Base-by-base conservation (phyloP, 2,888 invertebrate genomes). In the Cephus pygmeus region DNA sequence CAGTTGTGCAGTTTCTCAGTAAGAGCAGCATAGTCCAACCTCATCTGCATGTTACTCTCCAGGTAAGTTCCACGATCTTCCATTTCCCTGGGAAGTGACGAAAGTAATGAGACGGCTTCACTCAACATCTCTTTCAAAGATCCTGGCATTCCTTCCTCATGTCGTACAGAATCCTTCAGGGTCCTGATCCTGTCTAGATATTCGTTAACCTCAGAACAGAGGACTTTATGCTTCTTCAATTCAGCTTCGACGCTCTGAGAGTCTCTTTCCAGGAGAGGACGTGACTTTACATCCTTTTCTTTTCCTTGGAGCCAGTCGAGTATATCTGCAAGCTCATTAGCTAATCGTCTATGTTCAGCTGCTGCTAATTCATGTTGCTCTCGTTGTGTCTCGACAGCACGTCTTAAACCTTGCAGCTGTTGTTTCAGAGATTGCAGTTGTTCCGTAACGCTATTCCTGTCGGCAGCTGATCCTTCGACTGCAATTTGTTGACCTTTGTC, bases 401-500 rank as follows among this genome's bases (percentile, higher is more conserved):
- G 94, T 88, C 97, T 94, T 4, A 98, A 92, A 78, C 95, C 94
- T 77, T 96, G 94, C 30, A 98, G 92, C 83, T 97, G 96, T 88
- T 97, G 97, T 90, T 97, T 98, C 33, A 98, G 90, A 0, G 96
- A 95, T 87, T 98, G 97, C 34, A 98, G 90, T 85, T 98, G 96
- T 88, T 97, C 97, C 2, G 97, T 97, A 11, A 98, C 95, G 84
- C 95, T 95, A 86, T 98, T 98, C 85, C 96, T 94, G 86, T 98
- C 98, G 31, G 96, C 95, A 0, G 96, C 95, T 3, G 97, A 96
- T 71, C 98, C 97, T 92, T 98, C 98, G 0, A 96, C 95, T 0
- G 97, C 97, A 56, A 98, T 98, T 90, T 97, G 97, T 88, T 97
- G 97, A 0, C 98, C 98, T 90, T 98, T 98, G 88, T 98, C 98